Conservation (phyloP, 2,797 vertebrate species). For the Telmatherina bonti region DNA sequence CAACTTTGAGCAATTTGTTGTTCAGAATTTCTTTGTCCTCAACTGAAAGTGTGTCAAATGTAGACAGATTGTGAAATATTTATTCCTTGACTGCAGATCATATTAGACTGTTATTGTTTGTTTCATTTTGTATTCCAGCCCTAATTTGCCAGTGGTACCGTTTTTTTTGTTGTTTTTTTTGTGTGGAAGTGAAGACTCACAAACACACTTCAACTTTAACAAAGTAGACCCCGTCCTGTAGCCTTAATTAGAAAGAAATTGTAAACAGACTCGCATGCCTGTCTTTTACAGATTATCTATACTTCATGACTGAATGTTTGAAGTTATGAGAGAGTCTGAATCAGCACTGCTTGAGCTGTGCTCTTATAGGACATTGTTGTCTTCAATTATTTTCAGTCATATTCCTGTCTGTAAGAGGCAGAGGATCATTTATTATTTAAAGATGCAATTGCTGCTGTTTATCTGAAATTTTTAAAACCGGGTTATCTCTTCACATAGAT, state of each 20-base stretch:
- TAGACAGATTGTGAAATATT: constrained; percentile 86
- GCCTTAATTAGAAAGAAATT: constrained; percentile 86
- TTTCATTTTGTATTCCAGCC: constrained; percentile 80
- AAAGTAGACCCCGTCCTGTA: constrained; percentile 78
- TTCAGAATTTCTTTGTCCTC: constrained; percentile 80
- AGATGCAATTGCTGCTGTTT: constrained; percentile 86
- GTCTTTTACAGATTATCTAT: constrained; percentile 85
- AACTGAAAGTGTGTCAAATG: constrained; percentile 81
- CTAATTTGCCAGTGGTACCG: constrained; percentile 82
- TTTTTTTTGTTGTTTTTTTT: constrained; percentile 54
- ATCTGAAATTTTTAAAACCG: constrained; percentile 83
- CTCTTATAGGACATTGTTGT: constrained; percentile 88
- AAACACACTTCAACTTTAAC: constrained; percentile 82
- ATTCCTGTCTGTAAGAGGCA: constrained; percentile 82
- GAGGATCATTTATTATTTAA: constrained; percentile 89
- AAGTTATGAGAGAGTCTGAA: constrained; percentile 85
- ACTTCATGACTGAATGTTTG: constrained; percentile 88
- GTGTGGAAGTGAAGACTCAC: constrained; percentile 76
- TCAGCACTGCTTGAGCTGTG: constrained; percentile 81
- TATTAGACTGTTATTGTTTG: constrained; percentile 85
- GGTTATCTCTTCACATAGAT: constrained; percentile 80
- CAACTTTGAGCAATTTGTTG: constrained; percentile 78
- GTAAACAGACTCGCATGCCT: constrained; percentile 81
- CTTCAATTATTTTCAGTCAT: constrained; percentile 89
- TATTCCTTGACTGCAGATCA: constrained; percentile 82